A percentile compares a stretch with the other conserved stretches of the same genome.
These are phyloP conservation scores for Lasioglossum morio DNA, from an alignment of 2,888 invertebrate genomes.

Conservation along the genomic window DNA sequence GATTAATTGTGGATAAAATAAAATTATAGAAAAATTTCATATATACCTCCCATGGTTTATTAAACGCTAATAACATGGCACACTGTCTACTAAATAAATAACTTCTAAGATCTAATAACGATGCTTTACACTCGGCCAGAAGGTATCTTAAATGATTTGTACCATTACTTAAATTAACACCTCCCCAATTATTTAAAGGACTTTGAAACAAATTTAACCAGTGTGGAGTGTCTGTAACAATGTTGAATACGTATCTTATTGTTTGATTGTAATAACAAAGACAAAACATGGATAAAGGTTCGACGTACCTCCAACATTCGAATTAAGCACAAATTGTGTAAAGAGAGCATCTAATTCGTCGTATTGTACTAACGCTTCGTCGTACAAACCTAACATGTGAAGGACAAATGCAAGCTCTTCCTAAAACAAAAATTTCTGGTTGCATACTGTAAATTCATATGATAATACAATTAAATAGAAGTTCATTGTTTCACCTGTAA, in stretches of 20 bases:
- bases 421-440: slow-evolving; percentile 84
- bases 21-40: slow-evolving; percentile 23
- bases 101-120: slow-evolving; percentile 95
- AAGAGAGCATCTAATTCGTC: slow-evolving; percentile 98
- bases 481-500: slow-evolving; percentile 88
- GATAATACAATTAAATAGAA: slow-evolving; percentile 25
- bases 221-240: slow-evolving; percentile 89
- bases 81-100: slow-evolving; percentile 97
- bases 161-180: slow-evolving; percentile 89
- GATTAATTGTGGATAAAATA: background rate
- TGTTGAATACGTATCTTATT: slow-evolving; percentile 14
- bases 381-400: slow-evolving; percentile 96
- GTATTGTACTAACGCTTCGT: slow-evolving; percentile 98
- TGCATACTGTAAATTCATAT: slow-evolving; percentile 16
- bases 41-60: slow-evolving; percentile 92
- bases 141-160: slow-evolving; percentile 86
- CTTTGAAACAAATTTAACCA: slow-evolving; percentile 94
- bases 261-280: background rate
- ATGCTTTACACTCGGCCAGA: slow-evolving; percentile 86
- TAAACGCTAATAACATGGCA: slow-evolving; percentile 91
- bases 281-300: slow-evolving; percentile 31
- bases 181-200: slow-evolving; percentile 90
- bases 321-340: slow-evolving; percentile 97
- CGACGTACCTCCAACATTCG: slow-evolving; percentile 90
- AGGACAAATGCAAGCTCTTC: slow-evolving; percentile 98